Base-by-base conservation (phyloP, 1,140 invertebrate genomes). In the Drosophila tsacasi region DNA sequence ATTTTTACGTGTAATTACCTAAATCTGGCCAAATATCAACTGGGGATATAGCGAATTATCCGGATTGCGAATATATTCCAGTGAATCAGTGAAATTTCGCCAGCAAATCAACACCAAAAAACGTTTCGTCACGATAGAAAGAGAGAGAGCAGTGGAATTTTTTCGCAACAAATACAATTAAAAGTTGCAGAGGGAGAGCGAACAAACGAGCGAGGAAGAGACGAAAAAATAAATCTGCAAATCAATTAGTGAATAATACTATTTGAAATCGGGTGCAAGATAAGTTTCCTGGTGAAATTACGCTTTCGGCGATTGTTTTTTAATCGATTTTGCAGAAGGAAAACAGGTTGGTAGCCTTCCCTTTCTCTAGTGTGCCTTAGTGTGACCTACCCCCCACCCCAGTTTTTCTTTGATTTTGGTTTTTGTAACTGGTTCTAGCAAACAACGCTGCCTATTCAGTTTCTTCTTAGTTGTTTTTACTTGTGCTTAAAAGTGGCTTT, bases 321-420 rank as follows among this genome's bases (percentile, higher is more conserved):
- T 65, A 81, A 89, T 89, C 85, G 85, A 89, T 89, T 90, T 89
- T 89, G 85, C 78, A 72, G 71, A 79, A 40, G 66, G 58, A 84
- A 73, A 89, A 89, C 85, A 89, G 85, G 85, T 89, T 89, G 78
- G 84, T 90, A 54, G 21, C 37, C 44, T 49, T 21, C 19, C 15
- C 10, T 58, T 47, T 62, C 68, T 39, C 39, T 27, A n/a, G 19
- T 40, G 23, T 42, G 21, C 10, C 52, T 58, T 25, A 5, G 35
- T 37, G 8, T 25, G 8, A 30, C 52, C 49, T 40, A 17, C 39
- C 49, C 49, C 37, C 49, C 39, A 27, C 7, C 17, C 21, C 27
- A 3, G 3, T 39, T 65, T 64, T 32, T 68, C 35, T 67, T 73
- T 59, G 58, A 75, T 46, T 61, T 73, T 46, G 46, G 46, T 75